A percentile compares a stretch with the other conserved stretches of the same genome.
These are phyloP conservation scores for Grus americana DNA, from an alignment of 2,113 vertebrate genomes.

Conservation along the genomic window DNA sequence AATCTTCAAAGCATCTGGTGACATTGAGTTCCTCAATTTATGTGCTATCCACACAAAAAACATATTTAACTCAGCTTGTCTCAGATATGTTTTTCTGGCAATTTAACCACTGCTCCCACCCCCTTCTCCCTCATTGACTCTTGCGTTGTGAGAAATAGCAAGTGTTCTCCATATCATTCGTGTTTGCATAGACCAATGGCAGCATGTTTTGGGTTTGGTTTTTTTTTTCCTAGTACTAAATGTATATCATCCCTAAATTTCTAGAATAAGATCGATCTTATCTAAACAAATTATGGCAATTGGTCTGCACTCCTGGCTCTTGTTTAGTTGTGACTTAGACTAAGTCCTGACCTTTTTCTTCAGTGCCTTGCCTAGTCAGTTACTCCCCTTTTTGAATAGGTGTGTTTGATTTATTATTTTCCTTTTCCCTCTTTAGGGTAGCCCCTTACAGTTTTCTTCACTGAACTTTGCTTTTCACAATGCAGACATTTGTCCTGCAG, in stretches of 20 bases:
- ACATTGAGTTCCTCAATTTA: background rate
- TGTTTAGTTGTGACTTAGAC: background rate
- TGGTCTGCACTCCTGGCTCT: background rate
- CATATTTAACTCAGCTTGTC: slow-evolving; percentile 11
- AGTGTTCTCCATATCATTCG: background rate
- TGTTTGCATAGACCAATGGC: background rate
- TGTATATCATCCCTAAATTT: background rate
- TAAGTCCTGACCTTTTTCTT: background rate
- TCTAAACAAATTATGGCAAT: background rate
- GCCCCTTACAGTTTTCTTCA: background rate
- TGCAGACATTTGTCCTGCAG: background rate
- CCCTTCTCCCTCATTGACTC: background rate
- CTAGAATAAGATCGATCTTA: background rate
- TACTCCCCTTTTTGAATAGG: background rate
- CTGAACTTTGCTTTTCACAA: background rate
- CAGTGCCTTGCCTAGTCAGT: background rate
- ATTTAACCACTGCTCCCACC: background rate
- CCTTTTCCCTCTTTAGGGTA: background rate
- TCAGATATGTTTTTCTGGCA: background rate
- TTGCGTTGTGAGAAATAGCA: background rate
- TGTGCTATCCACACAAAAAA: background rate
- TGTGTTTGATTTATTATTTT: background rate
- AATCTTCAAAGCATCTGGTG: slow-evolving; percentile 47
- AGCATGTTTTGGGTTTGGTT: background rate
- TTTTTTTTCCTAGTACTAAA: background rate